phyloP scores from a whole-genome alignment of 64 coral and sea anemone species.

The Trachythela sp. region DNA sequence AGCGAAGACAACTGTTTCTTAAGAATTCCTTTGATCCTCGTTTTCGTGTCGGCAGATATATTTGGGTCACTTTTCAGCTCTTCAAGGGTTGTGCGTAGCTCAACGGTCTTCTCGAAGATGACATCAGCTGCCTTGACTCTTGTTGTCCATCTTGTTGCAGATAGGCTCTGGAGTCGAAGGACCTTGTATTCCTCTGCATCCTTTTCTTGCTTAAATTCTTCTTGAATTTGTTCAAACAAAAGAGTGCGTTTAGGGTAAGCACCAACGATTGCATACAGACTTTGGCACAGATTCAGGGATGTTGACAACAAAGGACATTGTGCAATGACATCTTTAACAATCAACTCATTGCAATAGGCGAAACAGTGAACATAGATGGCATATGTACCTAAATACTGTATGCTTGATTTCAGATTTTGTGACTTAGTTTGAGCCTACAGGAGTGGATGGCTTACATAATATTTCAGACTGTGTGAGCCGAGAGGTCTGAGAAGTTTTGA shows the following conservation, averaged over 20 bases:
- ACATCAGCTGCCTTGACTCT: neutral
- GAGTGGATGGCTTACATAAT: no score
- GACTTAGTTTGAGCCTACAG: no score
- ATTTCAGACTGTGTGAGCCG: no score
- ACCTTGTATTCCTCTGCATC: neutral
- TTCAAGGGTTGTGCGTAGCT: neutral
- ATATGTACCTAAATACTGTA: no score
- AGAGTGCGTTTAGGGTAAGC: neutral
- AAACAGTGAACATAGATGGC: neutral
- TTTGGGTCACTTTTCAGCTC: neutral
- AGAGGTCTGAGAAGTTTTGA: no score
- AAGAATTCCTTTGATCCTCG: neutral
- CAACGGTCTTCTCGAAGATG: neutral
- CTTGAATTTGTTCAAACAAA: neutral
- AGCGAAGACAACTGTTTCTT: neutral
- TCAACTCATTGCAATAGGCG: neutral
- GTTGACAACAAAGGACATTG: neutral
- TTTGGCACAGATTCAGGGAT: neutral
- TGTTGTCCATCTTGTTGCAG: neutral
- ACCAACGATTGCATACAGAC: neutral
- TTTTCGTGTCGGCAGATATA: neutral
- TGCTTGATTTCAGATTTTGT: no score
- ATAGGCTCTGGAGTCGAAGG: neutral
- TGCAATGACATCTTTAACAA: neutral
- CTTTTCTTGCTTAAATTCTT: neutral